Evolutionary conservation across 2,888 invertebrate species (phyloP).

Genomic region (Coelopa pilipes): DNA sequence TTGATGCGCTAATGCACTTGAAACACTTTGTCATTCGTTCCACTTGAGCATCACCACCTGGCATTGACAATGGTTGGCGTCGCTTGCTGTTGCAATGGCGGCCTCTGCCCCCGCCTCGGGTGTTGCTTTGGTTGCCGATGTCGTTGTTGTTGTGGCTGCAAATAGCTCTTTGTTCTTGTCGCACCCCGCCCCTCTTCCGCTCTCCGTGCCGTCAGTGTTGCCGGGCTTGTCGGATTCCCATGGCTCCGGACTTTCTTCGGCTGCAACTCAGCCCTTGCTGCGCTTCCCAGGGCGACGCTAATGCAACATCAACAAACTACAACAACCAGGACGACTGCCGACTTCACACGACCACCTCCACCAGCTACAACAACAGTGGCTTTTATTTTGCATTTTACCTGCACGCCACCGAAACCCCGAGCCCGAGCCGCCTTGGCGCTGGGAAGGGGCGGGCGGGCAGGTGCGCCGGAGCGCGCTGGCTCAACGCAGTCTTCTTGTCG

Average conservation of each 20-base stretch:
- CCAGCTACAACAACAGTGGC: not conserved
- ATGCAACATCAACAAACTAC: not conserved
- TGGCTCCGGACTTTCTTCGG: too few species aligned
- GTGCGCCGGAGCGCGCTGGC: not conserved
- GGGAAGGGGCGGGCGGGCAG: not conserved
- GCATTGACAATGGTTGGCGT: not conserved
- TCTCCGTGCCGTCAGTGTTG: too few species aligned
- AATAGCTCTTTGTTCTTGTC: too few species aligned
- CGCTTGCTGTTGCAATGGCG: not conserved
- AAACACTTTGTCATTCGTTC: not conserved
- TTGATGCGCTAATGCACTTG: not conserved
- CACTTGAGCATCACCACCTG: not conserved
- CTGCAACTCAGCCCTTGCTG: not conserved
- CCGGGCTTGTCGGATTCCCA: too few species aligned
- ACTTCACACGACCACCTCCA: not conserved
- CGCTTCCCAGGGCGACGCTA: conserved; percentile 2
- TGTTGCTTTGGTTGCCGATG: not conserved
- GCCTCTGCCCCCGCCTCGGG: not conserved
- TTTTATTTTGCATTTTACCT: not conserved
- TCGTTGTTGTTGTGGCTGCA: not conserved
- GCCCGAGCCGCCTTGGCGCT: not conserved
- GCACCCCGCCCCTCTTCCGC: too few species aligned
- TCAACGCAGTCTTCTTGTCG: not conserved
- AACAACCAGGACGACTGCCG: not conserved
- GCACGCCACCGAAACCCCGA: too few species aligned